These are phyloP conservation scores for Tanytarsus gracilentus DNA, from an alignment of 2,888 invertebrate genomes.

Conservation along the genomic window DNA sequence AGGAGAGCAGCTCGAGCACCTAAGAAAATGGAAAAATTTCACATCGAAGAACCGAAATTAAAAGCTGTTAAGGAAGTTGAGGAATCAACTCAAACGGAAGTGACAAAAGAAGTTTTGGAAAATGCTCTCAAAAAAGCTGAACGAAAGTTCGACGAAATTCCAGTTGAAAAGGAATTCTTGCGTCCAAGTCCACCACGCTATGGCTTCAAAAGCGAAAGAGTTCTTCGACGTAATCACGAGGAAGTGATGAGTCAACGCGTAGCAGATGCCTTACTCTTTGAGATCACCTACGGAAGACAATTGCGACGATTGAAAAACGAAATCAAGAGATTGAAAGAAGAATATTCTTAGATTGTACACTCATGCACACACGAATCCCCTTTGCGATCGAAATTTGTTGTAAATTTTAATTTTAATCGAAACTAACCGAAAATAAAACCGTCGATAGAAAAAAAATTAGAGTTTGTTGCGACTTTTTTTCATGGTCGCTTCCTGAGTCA, in stretches of 20 bases:
- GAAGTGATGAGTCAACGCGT: slow-evolving; percentile 27
- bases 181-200: slow-evolving; percentile 11
- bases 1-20: slow-evolving; percentile 17
- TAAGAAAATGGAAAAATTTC: slow-evolving; percentile 13
- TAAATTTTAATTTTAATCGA: not conserved
- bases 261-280: slow-evolving; percentile 16
- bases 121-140: not conserved
- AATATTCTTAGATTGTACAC: slow-evolving; percentile 19
- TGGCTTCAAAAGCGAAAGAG: slow-evolving; percentile 3
- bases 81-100: not conserved
- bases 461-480: not conserved
- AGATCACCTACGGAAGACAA: slow-evolving; percentile 19
- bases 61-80: not conserved
- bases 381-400: not conserved
- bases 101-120: not conserved
- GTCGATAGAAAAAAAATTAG: not conserved
- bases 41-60: not conserved
- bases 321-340: slow-evolving; percentile 19
- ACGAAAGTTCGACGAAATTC: not conserved
- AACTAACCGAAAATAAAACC: not conserved
- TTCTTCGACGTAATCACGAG: not conserved
- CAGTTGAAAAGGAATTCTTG: not conserved
- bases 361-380: not conserved
- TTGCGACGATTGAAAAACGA: slow-evolving; percentile 20
- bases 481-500: not conserved